Conservation (phyloP, 2,888 invertebrate genomes). For the Nemapogon koenigi region DNA sequence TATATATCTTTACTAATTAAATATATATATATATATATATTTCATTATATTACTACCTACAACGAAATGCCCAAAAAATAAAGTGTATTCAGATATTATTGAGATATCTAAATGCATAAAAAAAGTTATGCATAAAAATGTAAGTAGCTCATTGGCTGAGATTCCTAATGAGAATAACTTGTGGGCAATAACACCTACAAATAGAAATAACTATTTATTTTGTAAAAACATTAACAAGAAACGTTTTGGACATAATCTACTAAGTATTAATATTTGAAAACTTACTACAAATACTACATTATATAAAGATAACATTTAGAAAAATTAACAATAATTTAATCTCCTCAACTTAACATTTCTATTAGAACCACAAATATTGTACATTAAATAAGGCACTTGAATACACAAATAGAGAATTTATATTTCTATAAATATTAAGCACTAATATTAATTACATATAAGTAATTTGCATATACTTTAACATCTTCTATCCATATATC, state of each 20-base stretch:
- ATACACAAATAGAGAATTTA: constrained; percentile 42
- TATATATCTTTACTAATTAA: not conserved
- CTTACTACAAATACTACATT: not conserved
- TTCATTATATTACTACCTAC: not conserved
- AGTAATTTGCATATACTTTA: constrained; percentile 36
- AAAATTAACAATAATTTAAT: constrained; percentile 65
- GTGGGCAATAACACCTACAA: constrained; percentile 9
- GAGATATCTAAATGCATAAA: not conserved
- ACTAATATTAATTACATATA: constrained; percentile 24
- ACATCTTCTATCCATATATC: constrained; percentile 35
- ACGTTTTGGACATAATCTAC: too few relatives aligned
- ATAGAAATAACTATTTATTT: not conserved
- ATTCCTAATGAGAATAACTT: constrained; percentile 19
- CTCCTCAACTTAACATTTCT: constrained; percentile 54
- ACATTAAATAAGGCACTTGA: constrained; percentile 60
- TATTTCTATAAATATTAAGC: constrained; percentile 54
- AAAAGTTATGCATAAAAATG: not conserved
- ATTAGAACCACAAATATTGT: constrained; percentile 58
- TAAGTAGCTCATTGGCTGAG: constrained; percentile 15
- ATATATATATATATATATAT: not conserved
- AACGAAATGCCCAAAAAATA: too few relatives aligned
- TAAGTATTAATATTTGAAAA: not conserved
- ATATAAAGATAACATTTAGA: constrained; percentile 42
- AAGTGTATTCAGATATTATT: too few relatives aligned
- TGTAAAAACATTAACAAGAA: not conserved